phyloP scores from a whole-genome alignment of 2,113 vertebrate species.

The Charina bottae region DNA sequence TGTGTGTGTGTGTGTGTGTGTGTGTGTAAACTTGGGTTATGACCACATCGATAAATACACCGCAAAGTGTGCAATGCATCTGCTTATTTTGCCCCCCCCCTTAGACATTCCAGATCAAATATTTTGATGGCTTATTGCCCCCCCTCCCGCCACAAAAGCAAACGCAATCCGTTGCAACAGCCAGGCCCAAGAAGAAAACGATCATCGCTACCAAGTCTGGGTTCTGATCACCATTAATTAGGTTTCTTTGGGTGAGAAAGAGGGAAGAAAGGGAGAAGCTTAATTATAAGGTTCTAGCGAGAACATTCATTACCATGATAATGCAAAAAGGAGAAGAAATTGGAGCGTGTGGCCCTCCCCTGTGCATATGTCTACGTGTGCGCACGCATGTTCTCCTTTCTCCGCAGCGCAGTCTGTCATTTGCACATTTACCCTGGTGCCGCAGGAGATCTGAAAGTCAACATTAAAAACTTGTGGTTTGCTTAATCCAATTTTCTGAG shows the following conservation, averaged over 20 bases:
- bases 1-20: too few relatives aligned
- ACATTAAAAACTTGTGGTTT: background rate
- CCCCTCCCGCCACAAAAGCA: constrained; percentile 32
- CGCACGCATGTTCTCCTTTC: constrained; percentile 51
- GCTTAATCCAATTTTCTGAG: background rate
- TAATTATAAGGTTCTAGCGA: constrained; percentile 76
- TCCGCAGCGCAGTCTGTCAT: constrained; percentile 57
- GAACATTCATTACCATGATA: constrained; percentile 79
- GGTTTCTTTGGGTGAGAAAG: constrained; percentile 65
- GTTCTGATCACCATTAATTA: constrained; percentile 76
- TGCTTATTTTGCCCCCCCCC: background rate
- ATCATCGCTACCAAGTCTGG: constrained; percentile 52
- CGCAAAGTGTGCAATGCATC: background rate
- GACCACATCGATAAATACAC: background rate
- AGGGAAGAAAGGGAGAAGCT: constrained; percentile 62
- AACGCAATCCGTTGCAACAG: background rate
- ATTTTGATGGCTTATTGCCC: constrained; percentile 43
- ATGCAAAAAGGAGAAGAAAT: constrained; percentile 52
- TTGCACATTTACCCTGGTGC: constrained; percentile 32
- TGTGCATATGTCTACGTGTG: constrained; percentile 45
- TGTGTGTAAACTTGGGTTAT: too few relatives aligned
- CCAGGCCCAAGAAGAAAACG: constrained; percentile 1
- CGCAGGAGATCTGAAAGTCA: background rate
- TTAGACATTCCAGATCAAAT: constrained; percentile 45
- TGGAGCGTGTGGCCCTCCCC: constrained; percentile 12